Base-by-base conservation (phyloP, 2,113 vertebrate genomes). In the Petrocephalus zakoni region DNA sequence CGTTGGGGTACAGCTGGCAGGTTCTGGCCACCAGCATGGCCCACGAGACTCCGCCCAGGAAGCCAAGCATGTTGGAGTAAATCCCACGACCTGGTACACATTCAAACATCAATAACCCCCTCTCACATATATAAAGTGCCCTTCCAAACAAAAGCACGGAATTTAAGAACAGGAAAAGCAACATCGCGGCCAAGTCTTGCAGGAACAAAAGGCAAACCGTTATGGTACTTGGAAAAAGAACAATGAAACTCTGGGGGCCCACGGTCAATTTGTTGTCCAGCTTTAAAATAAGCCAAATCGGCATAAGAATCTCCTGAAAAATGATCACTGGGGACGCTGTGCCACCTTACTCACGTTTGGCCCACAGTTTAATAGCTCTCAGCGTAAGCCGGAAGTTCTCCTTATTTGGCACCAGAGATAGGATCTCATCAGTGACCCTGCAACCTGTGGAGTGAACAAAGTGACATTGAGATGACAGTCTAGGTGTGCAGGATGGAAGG, bases 1-100 rank as follows among this genome's bases (percentile, higher is more conserved):
- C 98, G 88, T 98, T 99, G 0, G 98, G 98, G 88, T 98, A 99
- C 13, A 99, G 95, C 55, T 99, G 97, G 92, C 98, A 99, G 58
- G 97, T 98, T 93, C 97, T 96, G 90, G 98, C 98, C 92, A 99
- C 98, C 25, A 99, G 93, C 97, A 99, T 99, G 29, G 98, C 98
- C 98, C 98, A 99, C 11, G 97, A 99, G 90, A 99, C 97, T 55
- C 98, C 98, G 91, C 98, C 98, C 89, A 99, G 96, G 91, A 99
- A 99, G 75, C 98, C 98, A 93, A 99, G 89, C 93, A 99, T 97
- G 92, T 99, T 99, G 90, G 98, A 99, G 93, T 99, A 99, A 93
- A 99, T 97, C 56, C 97, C 98, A 89, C 97, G 97, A 11, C 97
- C 98, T 99, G 89, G 46, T 91, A 91, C 10, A 29, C 11, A 52